Evolutionary conservation across 2,797 vertebrate species (phyloP).

Genomic region (Hyperoplus lanceolatus): DNA sequence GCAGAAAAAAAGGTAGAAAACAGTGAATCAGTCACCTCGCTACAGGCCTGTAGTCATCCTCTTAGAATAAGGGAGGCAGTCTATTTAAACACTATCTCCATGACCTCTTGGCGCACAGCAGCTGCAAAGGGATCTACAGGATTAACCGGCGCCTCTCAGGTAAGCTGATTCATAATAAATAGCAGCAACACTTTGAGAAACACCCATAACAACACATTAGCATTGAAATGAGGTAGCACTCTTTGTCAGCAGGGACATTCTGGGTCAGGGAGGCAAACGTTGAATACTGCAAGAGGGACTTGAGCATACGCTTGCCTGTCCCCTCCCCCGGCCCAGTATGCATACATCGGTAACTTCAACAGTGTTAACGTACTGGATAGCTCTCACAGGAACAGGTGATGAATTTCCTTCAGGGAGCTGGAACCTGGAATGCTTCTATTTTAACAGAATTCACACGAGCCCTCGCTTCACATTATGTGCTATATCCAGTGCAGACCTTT

Average conservation of each 20-base stretch:
- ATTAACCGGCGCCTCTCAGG: slow-evolving; percentile 75
- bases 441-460: slow-evolving; percentile 45
- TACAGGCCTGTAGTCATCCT: slow-evolving; percentile 26
- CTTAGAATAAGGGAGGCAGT: slow-evolving; percentile 61
- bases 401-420: slow-evolving; percentile 31
- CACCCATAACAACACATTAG: slow-evolving; percentile 74
- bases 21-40: slow-evolving; percentile 28
- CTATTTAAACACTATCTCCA: slow-evolving; percentile 78
- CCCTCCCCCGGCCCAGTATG: slow-evolving; percentile 20
- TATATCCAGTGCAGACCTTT: slow-evolving; percentile 8
- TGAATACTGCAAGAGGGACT: slow-evolving; percentile 57
- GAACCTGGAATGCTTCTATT: slow-evolving; percentile 32
- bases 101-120: slow-evolving; percentile 73
- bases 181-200: slow-evolving; percentile 69
- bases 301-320: slow-evolving; percentile 41
- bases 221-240: slow-evolving; percentile 77
- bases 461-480: slow-evolving; percentile 3
- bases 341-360: slow-evolving; percentile 58
- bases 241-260: slow-evolving; percentile 65
- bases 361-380: slow-evolving; percentile 46
- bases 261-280: slow-evolving; percentile 71
- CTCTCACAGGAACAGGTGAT: slow-evolving; percentile 46
- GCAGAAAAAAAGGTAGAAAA: slow-evolving; percentile 19
- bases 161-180: slow-evolving; percentile 80
- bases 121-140: slow-evolving; percentile 74